These are phyloP conservation scores for Melitaea athalia DNA, from an alignment of 2,888 invertebrate genomes.

Conservation along the genomic window DNA sequence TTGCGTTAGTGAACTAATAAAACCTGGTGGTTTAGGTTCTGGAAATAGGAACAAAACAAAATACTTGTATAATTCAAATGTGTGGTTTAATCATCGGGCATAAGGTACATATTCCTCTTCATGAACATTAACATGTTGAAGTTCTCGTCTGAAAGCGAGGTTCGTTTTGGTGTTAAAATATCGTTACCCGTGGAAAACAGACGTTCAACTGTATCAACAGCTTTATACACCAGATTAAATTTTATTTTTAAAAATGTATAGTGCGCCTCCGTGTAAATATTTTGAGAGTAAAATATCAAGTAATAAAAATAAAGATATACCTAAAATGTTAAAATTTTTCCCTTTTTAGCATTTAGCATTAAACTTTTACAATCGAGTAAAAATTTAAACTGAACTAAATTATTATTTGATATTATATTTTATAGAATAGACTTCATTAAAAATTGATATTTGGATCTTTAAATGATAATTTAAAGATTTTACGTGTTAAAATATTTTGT, in stretches of 20 bases:
- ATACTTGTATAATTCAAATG: no score
- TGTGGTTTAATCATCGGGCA: no score
- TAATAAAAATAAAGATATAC: slow-evolving; percentile 20
- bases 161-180: no score
- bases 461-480: slow-evolving; percentile 5
- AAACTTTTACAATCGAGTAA: background rate
- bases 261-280: slow-evolving; percentile 15
- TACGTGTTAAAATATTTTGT: slow-evolving; percentile 1
- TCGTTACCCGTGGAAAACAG: no score
- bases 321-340: background rate
- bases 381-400: background rate
- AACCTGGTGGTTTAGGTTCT: no score
- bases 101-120: no score
- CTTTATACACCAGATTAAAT: no score
- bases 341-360: slow-evolving; percentile 2
- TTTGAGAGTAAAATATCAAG: slow-evolving; percentile 8
- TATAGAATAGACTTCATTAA: background rate
- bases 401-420: background rate
- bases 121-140: no score
- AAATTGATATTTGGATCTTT: background rate
- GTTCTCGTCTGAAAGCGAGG: no score
- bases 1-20: no score
- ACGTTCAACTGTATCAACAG: no score
- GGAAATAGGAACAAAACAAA: no score
- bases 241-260: background rate